phyloP scores from a whole-genome alignment of 2,888 invertebrate genomes.

The Xestia ashworthii region DNA sequence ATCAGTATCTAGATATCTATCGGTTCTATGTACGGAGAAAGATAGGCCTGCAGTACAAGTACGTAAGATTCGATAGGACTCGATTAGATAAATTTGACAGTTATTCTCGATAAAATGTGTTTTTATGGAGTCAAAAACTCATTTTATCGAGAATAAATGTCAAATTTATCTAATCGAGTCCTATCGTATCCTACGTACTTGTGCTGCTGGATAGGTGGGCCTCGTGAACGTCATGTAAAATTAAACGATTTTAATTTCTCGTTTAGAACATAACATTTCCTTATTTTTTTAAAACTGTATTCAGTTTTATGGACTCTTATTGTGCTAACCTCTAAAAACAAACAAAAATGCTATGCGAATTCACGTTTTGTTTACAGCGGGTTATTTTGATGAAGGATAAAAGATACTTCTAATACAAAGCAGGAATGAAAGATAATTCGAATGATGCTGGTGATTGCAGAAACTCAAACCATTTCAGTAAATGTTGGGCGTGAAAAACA shows the following conservation, averaged over 20 bases:
- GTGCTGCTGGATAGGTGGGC: background rate
- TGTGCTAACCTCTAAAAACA: background rate
- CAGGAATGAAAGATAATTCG: background rate
- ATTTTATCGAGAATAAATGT: no score
- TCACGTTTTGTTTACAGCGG: background rate
- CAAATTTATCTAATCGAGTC: no score
- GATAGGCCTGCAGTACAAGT: no score
- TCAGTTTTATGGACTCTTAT: background rate
- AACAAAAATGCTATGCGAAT: background rate
- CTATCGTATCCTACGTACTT: no score
- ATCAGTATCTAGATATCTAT: background rate
- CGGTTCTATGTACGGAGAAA: background rate
- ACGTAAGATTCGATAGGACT: no score
- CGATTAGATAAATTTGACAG: no score
- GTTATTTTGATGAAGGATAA: background rate
- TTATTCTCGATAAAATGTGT: no score
- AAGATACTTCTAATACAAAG: background rate
- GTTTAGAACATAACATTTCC: background rate
- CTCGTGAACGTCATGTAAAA: background rate
- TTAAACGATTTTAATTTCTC: background rate
- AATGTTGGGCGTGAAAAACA: background rate
- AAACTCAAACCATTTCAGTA: background rate
- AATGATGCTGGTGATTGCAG: background rate
- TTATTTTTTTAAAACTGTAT: background rate
- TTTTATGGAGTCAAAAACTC: no score